A percentile compares a stretch with the other conserved stretches of the same genome.
Evolutionary conservation across 1,140 invertebrate species (phyloP).

Genomic region (Amyelois transitella): DNA sequence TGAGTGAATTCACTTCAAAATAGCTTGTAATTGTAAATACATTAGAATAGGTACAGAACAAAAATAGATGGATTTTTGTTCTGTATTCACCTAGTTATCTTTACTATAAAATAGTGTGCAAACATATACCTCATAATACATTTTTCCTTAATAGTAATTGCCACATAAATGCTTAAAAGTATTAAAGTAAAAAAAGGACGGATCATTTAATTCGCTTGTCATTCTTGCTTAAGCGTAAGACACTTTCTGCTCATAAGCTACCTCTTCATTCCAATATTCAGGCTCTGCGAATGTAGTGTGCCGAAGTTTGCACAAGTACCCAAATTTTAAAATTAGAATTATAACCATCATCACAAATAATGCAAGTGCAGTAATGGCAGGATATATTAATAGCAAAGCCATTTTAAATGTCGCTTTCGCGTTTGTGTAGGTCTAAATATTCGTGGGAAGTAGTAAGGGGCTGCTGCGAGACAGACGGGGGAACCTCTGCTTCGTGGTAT

Average conservation of each 20-base stretch:
- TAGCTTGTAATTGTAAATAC: no score
- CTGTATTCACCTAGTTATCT: no score
- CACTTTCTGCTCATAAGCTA: slow-evolving; percentile 61
- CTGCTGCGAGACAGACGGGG: slow-evolving; percentile 49
- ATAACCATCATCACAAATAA: slow-evolving; percentile 84
- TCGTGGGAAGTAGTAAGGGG: slow-evolving; percentile 72
- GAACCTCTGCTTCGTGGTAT: slow-evolving; percentile 42
- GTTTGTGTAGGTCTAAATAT: slow-evolving; percentile 84
- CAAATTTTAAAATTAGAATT: slow-evolving; percentile 82
- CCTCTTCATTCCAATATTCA: slow-evolving; percentile 53
- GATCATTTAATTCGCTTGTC: not conserved
- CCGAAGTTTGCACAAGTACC: slow-evolving; percentile 79
- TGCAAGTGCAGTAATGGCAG: slow-evolving; percentile 81
- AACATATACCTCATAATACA: no score
- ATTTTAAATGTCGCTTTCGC: slow-evolving; percentile 89
- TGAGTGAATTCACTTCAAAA: no score
- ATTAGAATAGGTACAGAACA: no score
- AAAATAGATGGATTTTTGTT: no score
- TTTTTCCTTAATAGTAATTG: no score
- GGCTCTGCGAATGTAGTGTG: slow-evolving; percentile 75
- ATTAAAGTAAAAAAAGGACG: not conserved
- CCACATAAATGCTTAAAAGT: not conserved
- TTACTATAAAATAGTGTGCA: no score
- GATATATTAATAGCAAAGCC: slow-evolving; percentile 83
- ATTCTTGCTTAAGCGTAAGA: slow-evolving; percentile 43